A percentile compares a stretch with the other conserved stretches of the same genome.
phyloP scores from a whole-genome alignment of 35 echinoderm and acorn worm genomes.

The Eucidaris tribuloides region DNA sequence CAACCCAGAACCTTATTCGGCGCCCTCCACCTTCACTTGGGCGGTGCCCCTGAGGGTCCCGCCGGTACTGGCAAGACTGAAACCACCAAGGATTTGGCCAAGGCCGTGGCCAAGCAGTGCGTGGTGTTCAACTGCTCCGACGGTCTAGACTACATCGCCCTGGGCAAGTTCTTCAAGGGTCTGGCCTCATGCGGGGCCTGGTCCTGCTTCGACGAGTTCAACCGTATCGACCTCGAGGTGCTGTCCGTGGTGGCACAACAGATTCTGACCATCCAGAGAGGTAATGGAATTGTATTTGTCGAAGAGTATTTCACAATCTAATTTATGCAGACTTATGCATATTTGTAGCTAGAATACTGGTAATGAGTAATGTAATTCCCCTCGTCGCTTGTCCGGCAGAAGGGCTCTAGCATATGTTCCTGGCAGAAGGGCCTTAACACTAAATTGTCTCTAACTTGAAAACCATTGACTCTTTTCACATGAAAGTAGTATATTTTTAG shows the following conservation, averaged over 20 bases:
- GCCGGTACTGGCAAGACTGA: slow-evolving; percentile 93
- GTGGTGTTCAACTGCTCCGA: slow-evolving; percentile 99
- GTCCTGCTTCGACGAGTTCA: slow-evolving; percentile 99
- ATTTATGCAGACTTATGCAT: too few species aligned
- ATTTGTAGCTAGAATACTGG: too few species aligned
- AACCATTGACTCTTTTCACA: too few species aligned
- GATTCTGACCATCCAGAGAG: slow-evolving; percentile 98
- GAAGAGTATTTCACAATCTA: too few species aligned
- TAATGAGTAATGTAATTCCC: too few species aligned
- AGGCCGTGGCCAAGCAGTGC: slow-evolving; percentile 98
- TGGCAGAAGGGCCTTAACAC: too few species aligned
- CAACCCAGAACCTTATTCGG: slow-evolving; percentile 85
- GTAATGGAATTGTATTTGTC: too few species aligned
- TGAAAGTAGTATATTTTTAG: too few species aligned
- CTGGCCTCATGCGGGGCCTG: slow-evolving; percentile 95
- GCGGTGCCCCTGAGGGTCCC: slow-evolving; percentile 88
- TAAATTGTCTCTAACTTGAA: too few species aligned
- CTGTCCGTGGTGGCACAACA: slow-evolving; percentile 97
- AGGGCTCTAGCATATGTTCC: too few species aligned
- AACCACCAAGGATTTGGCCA: slow-evolving; percentile 97
- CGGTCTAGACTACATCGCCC: slow-evolving; percentile 94
- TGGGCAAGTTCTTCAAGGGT: slow-evolving; percentile 99
- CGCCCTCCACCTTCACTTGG: slow-evolving; percentile 92
- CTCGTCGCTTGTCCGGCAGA: too few species aligned
- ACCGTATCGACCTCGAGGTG: slow-evolving; percentile 96